Percentiles rank a stretch among this genome's conserved stretches.
Conservation (phyloP, 2,888 invertebrate genomes). For the Leptopilina myrica region DNA sequence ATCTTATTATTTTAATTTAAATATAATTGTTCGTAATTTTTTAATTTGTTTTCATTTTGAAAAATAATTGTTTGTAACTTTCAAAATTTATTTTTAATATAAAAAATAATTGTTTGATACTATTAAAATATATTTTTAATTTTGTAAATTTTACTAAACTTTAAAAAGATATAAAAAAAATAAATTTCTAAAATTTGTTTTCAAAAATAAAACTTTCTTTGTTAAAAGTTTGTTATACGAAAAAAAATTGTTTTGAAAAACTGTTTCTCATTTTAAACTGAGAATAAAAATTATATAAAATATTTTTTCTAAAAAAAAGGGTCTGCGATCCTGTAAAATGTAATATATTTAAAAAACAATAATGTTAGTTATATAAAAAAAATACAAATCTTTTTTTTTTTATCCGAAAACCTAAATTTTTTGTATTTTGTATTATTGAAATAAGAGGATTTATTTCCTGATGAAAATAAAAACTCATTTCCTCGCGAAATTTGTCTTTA, state of each 20-base stretch:
- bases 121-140: too few relatives aligned
- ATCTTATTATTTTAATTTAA: too few relatives aligned
- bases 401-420: too few relatives aligned
- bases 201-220: too few relatives aligned
- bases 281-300: not conserved
- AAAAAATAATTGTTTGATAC: too few relatives aligned
- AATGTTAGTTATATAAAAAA: not conserved
- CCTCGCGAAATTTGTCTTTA: constrained; percentile 3
- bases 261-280: not conserved
- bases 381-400: not conserved
- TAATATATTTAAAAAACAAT: constrained; percentile 19
- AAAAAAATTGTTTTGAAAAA: not conserved
- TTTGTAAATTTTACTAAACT: too few relatives aligned
- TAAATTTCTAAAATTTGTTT: not conserved
- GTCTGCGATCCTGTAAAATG: constrained; percentile 9
- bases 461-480: constrained; percentile 34
- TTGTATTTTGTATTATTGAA: too few relatives aligned
- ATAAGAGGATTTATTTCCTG: not conserved
- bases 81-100: too few relatives aligned
- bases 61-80: too few relatives aligned
- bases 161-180: not conserved
- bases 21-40: too few relatives aligned
- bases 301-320: constrained; percentile 4
- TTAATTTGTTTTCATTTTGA: too few relatives aligned
- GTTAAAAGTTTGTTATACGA: too few relatives aligned